Evolutionary conservation across 2,113 vertebrate species (phyloP), one percentile per base, ranked within the genome.

Genomic region (Sarotherodon lohbergeri): DNA sequence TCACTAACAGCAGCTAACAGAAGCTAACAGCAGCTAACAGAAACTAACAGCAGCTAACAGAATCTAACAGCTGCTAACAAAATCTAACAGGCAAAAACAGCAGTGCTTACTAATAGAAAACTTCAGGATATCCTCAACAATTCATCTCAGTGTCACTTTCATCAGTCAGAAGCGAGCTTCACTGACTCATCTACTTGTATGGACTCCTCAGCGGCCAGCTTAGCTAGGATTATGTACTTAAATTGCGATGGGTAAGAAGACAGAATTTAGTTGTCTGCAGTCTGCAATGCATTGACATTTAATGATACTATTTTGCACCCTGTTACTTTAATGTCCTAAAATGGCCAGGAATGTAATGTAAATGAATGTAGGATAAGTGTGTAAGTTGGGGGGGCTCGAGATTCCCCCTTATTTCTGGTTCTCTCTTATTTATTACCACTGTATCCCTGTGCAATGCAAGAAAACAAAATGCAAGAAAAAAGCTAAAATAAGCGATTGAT

Each of bases 241-340:
- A 9, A 43, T 43, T 43, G 39, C 1, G 1, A 43, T 14, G 12
- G 39, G n/a, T 43, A 43, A 16, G 66, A 71, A 68, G 22, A 43
- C 5, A 43, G 8, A 27, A 71, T 24, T 71, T 5, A 43, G 0
- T 9, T 71, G n/a, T 24, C 63, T 43, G 63, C 11, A 22, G 13
- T 41, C 36, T 41, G n/a, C 66, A 71, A 24, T 71, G 12, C n/a
- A 71, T 41, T 43, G 66, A 43, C 4, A 71, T 24, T 41, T 43
- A 71, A 14, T 41, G 1, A 39, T 71, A 9, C 36, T 14, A 71
- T 71, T 24, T 68, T 9, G 7, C 36, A 71, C 7, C 36, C 11
- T 71, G 12, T 71, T 41, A 24, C 12, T 71, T 71, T 71, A 43
- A 71, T 71, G 19, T 71, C 36, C 24, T 71, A 73, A 43, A 73